phyloP scores from a whole-genome alignment of 1,140 invertebrate species.

The Galleria mellonella region DNA sequence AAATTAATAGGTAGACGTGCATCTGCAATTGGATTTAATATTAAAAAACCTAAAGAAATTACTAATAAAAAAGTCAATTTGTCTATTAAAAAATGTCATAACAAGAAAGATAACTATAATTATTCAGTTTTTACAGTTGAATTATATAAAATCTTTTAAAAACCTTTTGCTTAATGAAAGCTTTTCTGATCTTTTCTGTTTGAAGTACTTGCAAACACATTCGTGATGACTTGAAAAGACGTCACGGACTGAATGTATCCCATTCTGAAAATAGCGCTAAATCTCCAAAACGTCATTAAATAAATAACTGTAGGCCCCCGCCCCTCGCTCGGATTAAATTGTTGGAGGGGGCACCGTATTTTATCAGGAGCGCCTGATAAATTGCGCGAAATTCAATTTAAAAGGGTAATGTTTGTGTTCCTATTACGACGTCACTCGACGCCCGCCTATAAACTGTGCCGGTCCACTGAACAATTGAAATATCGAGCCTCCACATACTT shows the following conservation, averaged over 20 bases:
- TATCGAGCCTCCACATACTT: slow-evolving; percentile 41
- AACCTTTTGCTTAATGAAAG: too few species aligned
- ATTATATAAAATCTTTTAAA: too few species aligned
- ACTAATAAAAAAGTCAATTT: too few species aligned
- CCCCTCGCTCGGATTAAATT: slow-evolving; percentile 37
- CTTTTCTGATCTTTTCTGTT: too few species aligned
- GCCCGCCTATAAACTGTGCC: slow-evolving; percentile 52
- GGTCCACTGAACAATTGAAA: slow-evolving; percentile 61
- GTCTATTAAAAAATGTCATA: too few species aligned
- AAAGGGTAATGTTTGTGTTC: slow-evolving; percentile 68
- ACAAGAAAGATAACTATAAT: too few species aligned
- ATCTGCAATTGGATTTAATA: too few species aligned
- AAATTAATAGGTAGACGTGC: too few species aligned
- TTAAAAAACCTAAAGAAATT: too few species aligned
- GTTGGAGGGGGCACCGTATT: slow-evolving; percentile 42
- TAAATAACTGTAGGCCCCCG: slow-evolving; percentile 12
- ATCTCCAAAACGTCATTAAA: slow-evolving; percentile 11
- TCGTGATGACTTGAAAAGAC: too few species aligned
- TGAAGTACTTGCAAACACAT: too few species aligned
- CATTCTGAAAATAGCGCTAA: not conserved
- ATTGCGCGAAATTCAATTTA: slow-evolving; percentile 70
- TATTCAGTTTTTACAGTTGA: too few species aligned
- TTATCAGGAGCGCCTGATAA: slow-evolving; percentile 59
- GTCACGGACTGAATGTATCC: not conserved
- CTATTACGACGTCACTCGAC: slow-evolving; percentile 59